These are phyloP conservation scores for Perdita meconis DNA, from an alignment of 2,888 invertebrate species.

Conservation along the genomic window DNA sequence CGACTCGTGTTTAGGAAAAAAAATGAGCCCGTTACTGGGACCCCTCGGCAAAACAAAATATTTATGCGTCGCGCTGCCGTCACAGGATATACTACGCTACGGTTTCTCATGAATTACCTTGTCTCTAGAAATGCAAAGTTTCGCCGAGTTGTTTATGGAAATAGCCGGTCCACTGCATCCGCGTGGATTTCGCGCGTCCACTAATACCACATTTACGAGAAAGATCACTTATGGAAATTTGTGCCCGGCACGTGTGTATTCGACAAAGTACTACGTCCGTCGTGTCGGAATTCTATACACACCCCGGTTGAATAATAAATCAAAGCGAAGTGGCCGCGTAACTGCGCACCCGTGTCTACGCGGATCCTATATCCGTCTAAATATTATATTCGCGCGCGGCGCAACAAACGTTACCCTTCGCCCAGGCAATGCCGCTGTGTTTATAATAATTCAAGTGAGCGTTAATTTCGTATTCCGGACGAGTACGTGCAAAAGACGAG, in stretches of 20 bases:
- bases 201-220: conserved; percentile 33
- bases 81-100: neutral
- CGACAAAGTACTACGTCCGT: conserved; percentile 44
- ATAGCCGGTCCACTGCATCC: neutral
- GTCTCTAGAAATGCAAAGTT: neutral
- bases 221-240: conserved; percentile 57
- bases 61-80: too few species aligned
- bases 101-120: neutral
- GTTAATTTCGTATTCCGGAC: conserved; percentile 49
- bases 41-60: neutral
- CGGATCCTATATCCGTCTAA: conserved; percentile 28
- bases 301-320: conserved; percentile 45
- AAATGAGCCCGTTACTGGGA: neutral
- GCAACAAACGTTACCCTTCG: conserved; percentile 19
- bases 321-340: conserved; percentile 51
- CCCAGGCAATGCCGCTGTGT: conserved; percentile 34
- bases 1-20: neutral
- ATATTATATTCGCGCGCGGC: conserved; percentile 27
- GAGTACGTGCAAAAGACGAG: conserved; percentile 40
- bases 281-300: conserved; percentile 20
- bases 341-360: conserved; percentile 39
- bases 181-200: neutral
- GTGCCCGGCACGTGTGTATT: conserved; percentile 33
- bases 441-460: conserved; percentile 56
- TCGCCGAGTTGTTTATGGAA: conserved; percentile 25